Conservation (phyloP, 2,113 vertebrate species). For the Sander vitreus region DNA sequence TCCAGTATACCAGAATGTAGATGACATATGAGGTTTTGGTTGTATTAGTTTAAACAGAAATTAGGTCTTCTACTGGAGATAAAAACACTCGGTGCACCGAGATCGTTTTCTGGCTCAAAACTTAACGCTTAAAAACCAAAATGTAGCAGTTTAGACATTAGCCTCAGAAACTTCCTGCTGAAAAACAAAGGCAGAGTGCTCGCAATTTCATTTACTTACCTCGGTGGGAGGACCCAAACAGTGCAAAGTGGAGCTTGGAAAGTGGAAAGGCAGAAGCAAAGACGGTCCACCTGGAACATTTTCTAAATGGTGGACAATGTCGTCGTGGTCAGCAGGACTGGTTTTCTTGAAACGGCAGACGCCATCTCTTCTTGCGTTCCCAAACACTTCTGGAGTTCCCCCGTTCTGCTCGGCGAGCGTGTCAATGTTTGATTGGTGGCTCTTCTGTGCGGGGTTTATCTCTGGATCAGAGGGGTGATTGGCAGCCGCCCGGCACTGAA, state of each 20-base stretch:
- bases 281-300: conserved; percentile 18
- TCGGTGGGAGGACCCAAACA: conserved; percentile 24
- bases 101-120: too few species aligned
- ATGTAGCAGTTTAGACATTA: too few species aligned
- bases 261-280: conserved; percentile 54
- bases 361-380: conserved; percentile 82
- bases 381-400: conserved; percentile 66
- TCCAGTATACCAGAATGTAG: too few species aligned
- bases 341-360: conserved; percentile 84
- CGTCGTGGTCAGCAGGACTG: neutral
- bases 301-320: conserved; percentile 18
- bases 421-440: conserved; percentile 80
- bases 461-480: conserved; percentile 84
- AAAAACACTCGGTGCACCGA: too few species aligned
- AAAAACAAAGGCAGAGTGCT: too few species aligned
- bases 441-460: conserved; percentile 55
- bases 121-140: too few species aligned
- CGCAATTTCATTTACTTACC: conserved; percentile 21
- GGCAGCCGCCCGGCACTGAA: conserved; percentile 79
- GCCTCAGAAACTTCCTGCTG: too few species aligned
- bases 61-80: too few species aligned
- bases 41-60: too few species aligned
- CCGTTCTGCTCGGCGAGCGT: conserved; percentile 88
- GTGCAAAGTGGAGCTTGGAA: conserved; percentile 5
- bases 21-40: too few species aligned